Evolutionary conservation across 2,888 invertebrate species (phyloP).

Genomic region (Phasia obesa): DNA sequence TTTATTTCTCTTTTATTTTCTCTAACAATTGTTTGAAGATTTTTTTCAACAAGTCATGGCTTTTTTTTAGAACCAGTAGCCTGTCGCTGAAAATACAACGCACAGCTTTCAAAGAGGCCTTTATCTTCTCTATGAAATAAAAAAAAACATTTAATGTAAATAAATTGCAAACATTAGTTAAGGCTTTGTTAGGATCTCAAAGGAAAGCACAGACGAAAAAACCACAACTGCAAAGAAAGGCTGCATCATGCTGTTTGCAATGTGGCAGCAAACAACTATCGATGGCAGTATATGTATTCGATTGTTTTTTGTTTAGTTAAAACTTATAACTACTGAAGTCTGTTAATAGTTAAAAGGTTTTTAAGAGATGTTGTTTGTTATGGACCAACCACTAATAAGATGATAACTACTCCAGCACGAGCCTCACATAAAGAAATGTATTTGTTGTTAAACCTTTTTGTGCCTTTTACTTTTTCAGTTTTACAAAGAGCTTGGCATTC

Average conservation of each 20-base stretch:
- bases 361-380: constrained; percentile 23
- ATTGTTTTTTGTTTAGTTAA: not conserved
- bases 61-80: constrained; percentile 58
- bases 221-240: constrained; percentile 1
- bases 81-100: constrained; percentile 37
- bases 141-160: constrained; percentile 9
- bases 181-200: not conserved
- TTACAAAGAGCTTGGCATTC: constrained; percentile 6
- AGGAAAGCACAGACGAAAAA: not conserved
- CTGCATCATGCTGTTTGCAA: constrained; percentile 39
- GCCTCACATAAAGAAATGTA: constrained; percentile 68
- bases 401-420: constrained; percentile 73
- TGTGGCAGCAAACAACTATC: not conserved
- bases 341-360: constrained; percentile 33
- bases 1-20: not conserved
- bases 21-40: not conserved
- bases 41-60: constrained; percentile 30
- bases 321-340: constrained; percentile 28
- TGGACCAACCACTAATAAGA: constrained; percentile 49
- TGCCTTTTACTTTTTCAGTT: constrained; percentile 13
- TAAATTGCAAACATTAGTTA: constrained; percentile 15
- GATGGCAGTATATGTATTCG: not conserved
- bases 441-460: constrained; percentile 7
- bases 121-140: not conserved
- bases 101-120: constrained; percentile 30